A percentile compares a stretch with the other conserved stretches of the same genome.
Conservation (phyloP, 2,113 vertebrate genomes). For the Gila orcuttii region DNA sequence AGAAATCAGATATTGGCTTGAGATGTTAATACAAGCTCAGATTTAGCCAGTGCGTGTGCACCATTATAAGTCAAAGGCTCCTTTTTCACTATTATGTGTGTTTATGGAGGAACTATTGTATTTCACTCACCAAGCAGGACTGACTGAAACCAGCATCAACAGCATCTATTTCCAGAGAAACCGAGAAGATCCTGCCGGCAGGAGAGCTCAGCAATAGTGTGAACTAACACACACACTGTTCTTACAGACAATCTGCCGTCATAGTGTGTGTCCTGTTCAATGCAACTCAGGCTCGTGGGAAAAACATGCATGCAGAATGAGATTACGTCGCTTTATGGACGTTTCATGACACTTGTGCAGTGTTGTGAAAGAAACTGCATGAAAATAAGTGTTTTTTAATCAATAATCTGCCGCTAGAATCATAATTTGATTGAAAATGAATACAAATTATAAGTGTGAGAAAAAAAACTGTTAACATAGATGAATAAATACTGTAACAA, state of each 20-base stretch:
- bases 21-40: conserved; percentile 42
- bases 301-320: background rate
- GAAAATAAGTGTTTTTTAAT: background rate
- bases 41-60: conserved; percentile 38
- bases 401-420: background rate
- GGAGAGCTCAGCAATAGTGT: conserved; percentile 43
- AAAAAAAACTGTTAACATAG: too few species aligned
- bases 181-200: conserved; percentile 47
- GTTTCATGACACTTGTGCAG: background rate
- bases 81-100: conserved; percentile 49
- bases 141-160: conserved; percentile 36
- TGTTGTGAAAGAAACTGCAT: background rate
- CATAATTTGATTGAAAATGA: background rate
- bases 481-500: too few species aligned
- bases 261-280: background rate
- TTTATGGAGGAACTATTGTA: conserved; percentile 48
- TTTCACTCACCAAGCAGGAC: conserved; percentile 53
- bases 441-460: background rate
- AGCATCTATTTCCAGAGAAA: conserved; percentile 46
- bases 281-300: background rate
- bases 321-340: background rate
- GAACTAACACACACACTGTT: conserved; percentile 10
- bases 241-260: conserved; percentile 37
- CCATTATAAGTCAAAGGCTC: conserved; percentile 40
- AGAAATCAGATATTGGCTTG: conserved; percentile 35